Evolutionary conservation across 2,797 vertebrate genomes (phyloP), one percentile per base, ranked within the genome.

Genomic region (Phrynocephalus vlangalii): DNA sequence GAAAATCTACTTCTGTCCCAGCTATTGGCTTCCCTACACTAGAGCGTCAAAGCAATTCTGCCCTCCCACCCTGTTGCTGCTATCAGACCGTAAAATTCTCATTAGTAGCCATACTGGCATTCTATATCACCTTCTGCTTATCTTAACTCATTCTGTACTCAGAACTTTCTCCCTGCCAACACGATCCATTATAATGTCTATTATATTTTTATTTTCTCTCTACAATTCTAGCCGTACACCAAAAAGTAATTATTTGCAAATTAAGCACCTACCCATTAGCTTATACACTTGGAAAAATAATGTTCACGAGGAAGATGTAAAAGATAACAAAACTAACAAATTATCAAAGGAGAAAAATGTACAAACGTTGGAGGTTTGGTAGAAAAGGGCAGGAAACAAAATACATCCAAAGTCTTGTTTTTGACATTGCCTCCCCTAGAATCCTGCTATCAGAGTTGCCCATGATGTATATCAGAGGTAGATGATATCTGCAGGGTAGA

Each of bases 401-500:
- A 20, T 38, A 44, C 38, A 44, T 44, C 38, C 38, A 44, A 44
- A 44, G 38, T 44, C 38, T 44, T 44, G 3, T 44, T 44, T 44
- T 44, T 44, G 38, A 44, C 50, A 81, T 13, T 7, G 86, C 24
- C 2, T 68, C 2, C 6, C n/a, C 5, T 77, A 0, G 0, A 0
- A 87, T 90, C 26, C 50, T 0, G 0, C n/a, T 90, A 70, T 30
- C 0, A 1, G 52, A 88, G 90, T 88, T 20, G 15, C 50, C n/a
- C 79, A 33, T 75, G 60, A 18, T 63, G 33, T 33, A 30, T 22
- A 26, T 13, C 33, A 20, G 18, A 7, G 5, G 20, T 75, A 33
- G 52, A 9, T 56, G 52, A 56, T 56, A 56, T 56, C 52, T 10
- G 52, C 52, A 56, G 9, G 13, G 11, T 56, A 56, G 52, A 56